Conservation (phyloP, 2,113 vertebrate genomes). For the Oplegnathus fasciatus region DNA sequence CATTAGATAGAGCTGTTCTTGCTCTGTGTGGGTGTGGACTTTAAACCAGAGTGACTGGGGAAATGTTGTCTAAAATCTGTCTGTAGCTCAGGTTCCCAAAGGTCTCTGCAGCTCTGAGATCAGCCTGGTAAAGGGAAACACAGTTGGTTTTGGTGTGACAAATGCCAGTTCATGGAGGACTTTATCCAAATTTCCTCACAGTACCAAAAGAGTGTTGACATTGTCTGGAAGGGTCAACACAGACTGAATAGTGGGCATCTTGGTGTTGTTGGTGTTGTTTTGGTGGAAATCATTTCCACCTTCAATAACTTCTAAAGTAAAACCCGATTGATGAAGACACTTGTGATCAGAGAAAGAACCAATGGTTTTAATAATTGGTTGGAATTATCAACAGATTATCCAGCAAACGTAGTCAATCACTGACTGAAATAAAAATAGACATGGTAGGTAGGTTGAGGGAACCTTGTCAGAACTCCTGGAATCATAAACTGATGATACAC, state of each 20-base stretch:
- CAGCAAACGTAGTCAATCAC: neutral
- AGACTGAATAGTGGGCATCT: neutral
- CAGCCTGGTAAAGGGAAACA: neutral
- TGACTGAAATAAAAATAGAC: neutral
- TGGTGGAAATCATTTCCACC: neutral
- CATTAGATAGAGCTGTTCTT: constrained; percentile 69
- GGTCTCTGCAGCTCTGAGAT: constrained; percentile 31
- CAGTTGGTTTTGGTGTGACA: neutral
- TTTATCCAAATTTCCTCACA: neutral
- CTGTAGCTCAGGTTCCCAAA: constrained; percentile 31
- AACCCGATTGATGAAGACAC: neutral
- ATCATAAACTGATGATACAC: too few relatives aligned
- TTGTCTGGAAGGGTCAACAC: neutral
- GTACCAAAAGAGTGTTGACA: neutral
- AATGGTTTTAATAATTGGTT: neutral
- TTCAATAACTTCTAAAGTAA: neutral
- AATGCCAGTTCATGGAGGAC: neutral
- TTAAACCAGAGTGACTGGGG: constrained; percentile 48
- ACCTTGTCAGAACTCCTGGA: too few relatives aligned
- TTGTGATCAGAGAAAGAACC: neutral
- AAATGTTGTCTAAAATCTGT: constrained; percentile 36
- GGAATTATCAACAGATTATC: neutral
- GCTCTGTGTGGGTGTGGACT: constrained; percentile 63
- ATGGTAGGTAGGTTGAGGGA: neutral
- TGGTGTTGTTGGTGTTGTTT: neutral